Conservation (phyloP, 2,888 invertebrate genomes). For the Diarsia rubi region DNA sequence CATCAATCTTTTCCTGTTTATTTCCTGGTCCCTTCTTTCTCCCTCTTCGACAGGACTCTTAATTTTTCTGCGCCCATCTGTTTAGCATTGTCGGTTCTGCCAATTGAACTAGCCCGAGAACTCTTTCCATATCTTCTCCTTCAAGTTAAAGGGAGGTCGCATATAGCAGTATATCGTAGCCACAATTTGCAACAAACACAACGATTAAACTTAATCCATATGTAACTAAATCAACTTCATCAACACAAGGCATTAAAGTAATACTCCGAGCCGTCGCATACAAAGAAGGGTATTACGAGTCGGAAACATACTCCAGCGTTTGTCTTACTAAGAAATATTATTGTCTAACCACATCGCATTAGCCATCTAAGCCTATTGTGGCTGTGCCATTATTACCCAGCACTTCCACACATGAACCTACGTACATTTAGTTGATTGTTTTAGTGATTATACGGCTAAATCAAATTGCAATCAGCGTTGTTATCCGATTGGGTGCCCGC, state of each 20-base stretch:
- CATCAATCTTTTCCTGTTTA: not conserved
- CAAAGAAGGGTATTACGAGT: conserved; percentile 39
- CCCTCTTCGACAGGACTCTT: not conserved
- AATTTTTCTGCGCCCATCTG: not conserved
- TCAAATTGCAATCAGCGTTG: conserved; percentile 72
- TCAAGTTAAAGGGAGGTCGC: not conserved
- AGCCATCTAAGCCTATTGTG: conserved; percentile 59
- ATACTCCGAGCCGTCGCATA: conserved; percentile 30
- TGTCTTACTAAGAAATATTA: conserved; percentile 60
- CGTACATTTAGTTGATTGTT: conserved; percentile 70
- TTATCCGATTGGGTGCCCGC: conserved; percentile 64
- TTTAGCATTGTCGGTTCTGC: not conserved
- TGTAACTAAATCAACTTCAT: conserved; percentile 16
- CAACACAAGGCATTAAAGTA: conserved; percentile 21
- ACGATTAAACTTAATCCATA: conserved; percentile 19
- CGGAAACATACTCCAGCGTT: conserved; percentile 44
- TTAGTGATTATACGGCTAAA: conserved; percentile 70
- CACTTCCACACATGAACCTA: conserved; percentile 45
- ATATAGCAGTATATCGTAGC: not conserved
- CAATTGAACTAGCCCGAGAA: not conserved
- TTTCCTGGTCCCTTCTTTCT: not conserved
- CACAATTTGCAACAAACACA: conserved; percentile 4
- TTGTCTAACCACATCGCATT: conserved; percentile 57
- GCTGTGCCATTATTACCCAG: conserved; percentile 51
- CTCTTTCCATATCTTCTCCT: not conserved